Base-by-base conservation (phyloP, 2,888 invertebrate genomes). In the Synanthedon myopaeformis region DNA sequence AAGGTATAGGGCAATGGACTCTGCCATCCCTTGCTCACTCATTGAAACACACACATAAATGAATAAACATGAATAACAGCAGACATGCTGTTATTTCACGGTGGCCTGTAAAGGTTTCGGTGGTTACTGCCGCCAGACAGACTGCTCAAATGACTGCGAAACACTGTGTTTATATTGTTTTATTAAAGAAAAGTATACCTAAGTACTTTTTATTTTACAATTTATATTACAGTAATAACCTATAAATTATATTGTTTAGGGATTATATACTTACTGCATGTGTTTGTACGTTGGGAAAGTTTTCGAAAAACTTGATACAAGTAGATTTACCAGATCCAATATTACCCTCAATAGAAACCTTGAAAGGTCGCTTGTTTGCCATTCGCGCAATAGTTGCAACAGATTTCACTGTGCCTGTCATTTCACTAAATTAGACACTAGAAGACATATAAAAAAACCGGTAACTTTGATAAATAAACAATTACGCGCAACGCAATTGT, bases 241-340 rank as follows among this genome's bases (percentile, higher is more conserved):
- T 35, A 35, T 10, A 10, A 8, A 48, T 23, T 4, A 23, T 23
- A 23, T 19, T 3, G 5, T 45, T n/a, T 45, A 8, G 14, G 19
- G 19, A 17, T 19, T 12, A 10, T 19, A 49, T 52, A 74, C 84
- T 79, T 67, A 88, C 88, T 54, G 82, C 70, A 62, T 88, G 88
- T 58, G 85, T 83, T 54, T 89, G 88, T 14, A 93, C 90, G 63
- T 91, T 90, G 3, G 88, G 76, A 67, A 89, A 90, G 66, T 91
- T 89, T 55, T 91, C 89, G 66, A 94, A 94, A 72, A 90, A 89
- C 57, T 92, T 89, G 49, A 94, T 80, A 65, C 94, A 93, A 0
- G 94, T 93, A 1, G 94, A 94, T 78, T 94, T 94, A 6, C 94
- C 94, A 59, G 93, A 92, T 12, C 94, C 94, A 60, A 94, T 94